phyloP scores from a whole-genome alignment of 2,113 vertebrate species.

The Hiodon tergisus region DNA sequence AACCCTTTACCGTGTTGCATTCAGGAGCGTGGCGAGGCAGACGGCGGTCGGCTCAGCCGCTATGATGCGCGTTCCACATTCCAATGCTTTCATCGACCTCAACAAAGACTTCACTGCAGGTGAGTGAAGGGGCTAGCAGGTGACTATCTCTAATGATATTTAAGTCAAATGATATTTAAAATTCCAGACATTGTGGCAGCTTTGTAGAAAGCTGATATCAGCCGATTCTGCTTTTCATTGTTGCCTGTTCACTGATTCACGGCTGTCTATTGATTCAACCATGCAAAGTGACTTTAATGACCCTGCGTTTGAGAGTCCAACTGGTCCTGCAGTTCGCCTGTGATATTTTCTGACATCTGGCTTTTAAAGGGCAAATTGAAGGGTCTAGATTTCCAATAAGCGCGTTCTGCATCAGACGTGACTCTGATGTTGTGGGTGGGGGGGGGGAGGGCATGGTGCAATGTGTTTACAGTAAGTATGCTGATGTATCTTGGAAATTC shows the following conservation, averaged over 20 bases:
- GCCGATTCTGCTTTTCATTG: no score
- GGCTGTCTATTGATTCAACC: no score
- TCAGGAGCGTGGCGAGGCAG: conserved; percentile 68
- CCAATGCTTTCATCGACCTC: conserved; percentile 91
- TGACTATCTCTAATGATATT: no score
- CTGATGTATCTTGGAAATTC: no score
- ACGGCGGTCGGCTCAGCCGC: conserved; percentile 52
- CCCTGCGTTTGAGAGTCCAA: no score
- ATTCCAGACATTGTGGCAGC: no score
- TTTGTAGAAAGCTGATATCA: no score
- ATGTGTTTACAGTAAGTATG: no score
- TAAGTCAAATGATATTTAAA: no score
- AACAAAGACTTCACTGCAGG: conserved; percentile 91
- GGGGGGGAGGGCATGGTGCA: background rate
- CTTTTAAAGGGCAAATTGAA: background rate
- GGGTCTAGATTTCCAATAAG: background rate
- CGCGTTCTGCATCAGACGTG: background rate
- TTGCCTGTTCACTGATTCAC: no score
- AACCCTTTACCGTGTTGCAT: conserved; percentile 8
- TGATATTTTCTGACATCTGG: background rate
- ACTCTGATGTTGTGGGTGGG: background rate
- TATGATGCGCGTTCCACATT: conserved; percentile 76
- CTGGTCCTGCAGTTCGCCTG: no score
- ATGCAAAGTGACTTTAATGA: no score
- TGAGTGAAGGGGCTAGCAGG: conserved; percentile 52